Conservation (phyloP, 2,888 invertebrate genomes). For the Chrysolina oricalcia region DNA sequence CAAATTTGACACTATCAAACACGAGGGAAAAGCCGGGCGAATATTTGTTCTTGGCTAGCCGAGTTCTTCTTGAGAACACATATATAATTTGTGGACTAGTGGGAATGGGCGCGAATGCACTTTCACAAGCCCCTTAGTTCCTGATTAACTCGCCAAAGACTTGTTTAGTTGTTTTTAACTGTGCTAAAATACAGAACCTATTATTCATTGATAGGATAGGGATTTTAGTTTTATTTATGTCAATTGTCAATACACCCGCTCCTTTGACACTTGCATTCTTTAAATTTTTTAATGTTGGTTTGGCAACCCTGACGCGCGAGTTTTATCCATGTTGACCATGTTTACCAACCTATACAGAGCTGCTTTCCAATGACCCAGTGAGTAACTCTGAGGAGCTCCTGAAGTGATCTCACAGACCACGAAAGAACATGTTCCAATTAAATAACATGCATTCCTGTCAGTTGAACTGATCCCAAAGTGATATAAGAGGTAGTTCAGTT, state of each 20-base stretch:
- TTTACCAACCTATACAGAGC: too few species aligned
- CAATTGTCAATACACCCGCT: neutral
- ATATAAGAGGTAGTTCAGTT: too few species aligned
- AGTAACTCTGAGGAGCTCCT: too few species aligned
- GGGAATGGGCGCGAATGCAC: neutral
- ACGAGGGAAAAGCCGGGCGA: constrained; percentile 63
- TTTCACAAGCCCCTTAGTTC: neutral
- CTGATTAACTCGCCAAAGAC: neutral
- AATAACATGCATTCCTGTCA: too few species aligned
- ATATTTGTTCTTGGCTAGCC: neutral
- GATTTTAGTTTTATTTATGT: constrained; percentile 1
- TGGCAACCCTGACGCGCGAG: too few species aligned
- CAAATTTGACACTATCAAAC: constrained; percentile 58
- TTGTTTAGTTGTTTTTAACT: neutral
- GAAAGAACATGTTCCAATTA: too few species aligned
- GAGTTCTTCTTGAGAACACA: constrained; percentile 9
- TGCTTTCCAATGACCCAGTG: too few species aligned
- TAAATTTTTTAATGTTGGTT: too few species aligned
- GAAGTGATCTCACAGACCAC: too few species aligned
- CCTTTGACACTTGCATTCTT: too few species aligned
- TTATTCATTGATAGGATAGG: neutral
- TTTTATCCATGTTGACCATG: too few species aligned
- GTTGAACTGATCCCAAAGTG: too few species aligned
- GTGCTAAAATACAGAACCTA: neutral
- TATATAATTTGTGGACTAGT: neutral